phyloP scores from a whole-genome alignment of 1,140 invertebrate species.

The Brachionus sp. region DNA sequence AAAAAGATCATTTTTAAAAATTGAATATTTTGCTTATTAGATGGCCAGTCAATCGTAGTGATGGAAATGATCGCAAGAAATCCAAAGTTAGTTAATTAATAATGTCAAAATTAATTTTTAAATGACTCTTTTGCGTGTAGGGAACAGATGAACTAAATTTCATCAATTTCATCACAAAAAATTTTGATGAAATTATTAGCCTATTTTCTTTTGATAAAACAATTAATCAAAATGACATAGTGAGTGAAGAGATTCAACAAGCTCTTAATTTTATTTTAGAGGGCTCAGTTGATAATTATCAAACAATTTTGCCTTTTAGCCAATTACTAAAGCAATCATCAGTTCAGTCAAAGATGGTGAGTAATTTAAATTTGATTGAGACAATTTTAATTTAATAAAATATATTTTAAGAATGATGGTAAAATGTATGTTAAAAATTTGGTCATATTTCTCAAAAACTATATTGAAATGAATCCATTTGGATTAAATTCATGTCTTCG shows the following conservation, averaged over 20 bases:
- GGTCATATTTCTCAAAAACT: constrained; percentile 23
- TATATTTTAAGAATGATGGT: constrained; percentile 9
- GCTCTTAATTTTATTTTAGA: constrained; percentile 34
- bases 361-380: background rate
- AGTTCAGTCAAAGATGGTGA: constrained; percentile 32
- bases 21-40: background rate
- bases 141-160: constrained; percentile 42
- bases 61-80: constrained; percentile 14
- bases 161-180: constrained; percentile 23
- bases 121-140: background rate
- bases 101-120: background rate
- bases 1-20: background rate
- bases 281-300: constrained; percentile 25
- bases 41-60: constrained; percentile 44
- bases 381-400: background rate
- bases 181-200: constrained; percentile 43
- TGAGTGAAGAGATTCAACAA: constrained; percentile 38
- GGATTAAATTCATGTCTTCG: background rate
- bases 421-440: constrained; percentile 40
- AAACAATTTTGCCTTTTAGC: constrained; percentile 39
- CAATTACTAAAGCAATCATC: constrained; percentile 22
- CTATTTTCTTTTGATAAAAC: constrained; percentile 31
- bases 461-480: constrained; percentile 39
- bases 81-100: background rate
- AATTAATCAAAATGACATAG: constrained; percentile 37